Evolutionary conservation across 2,113 vertebrate genomes (phyloP), one percentile per base, ranked within the genome.

Genomic region (Struthidea cinerea): DNA sequence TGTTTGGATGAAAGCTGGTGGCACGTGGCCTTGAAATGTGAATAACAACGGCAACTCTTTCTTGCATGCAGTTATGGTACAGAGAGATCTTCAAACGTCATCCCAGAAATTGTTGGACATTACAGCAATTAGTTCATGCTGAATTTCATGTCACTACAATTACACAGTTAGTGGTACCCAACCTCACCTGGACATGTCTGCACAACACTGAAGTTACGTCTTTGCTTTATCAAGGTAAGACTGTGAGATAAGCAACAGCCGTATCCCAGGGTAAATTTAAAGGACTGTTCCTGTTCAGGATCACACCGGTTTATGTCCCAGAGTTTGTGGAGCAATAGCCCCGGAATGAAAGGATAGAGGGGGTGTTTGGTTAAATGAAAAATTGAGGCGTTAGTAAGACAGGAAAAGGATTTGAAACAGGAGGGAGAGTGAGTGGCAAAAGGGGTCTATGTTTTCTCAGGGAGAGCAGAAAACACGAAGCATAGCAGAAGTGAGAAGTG

Each of bases 391-490:
- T 44, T 70, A 64, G 33, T 53, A 69, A 50, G 28, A 68, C 11
- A 26, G 16, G 37, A 69, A 84, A 80, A 50, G 28, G 17, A 69
- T 42, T 74, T 90, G 46, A 76, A 94, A 76, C 16, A 13, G 33
- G 53, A 79, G 37, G 10, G 74, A 63, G 26, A 49, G 6, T 9
- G 35, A 80, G 15, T 37, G 9, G 74, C 15, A 82, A 79, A 69
- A 78, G 12, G 13, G 10, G 11, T 21, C 52, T 42, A 15, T 30
- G 33, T 63, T 73, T 84, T 87, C 33, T 82, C 49, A 52, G 10
- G 17, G 27, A 52, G 24, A 65, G 57, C 0, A 1, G 82, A 63
- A 55, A 79, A 87, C 33, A 46, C 0, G 0, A 75, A 87, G 21
- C 27, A 37, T 24, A n/a, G 27, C 33, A 90, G 70, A 85, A 87